Conservation (phyloP, 2,888 invertebrate species). For the Papilio gigon region DNA sequence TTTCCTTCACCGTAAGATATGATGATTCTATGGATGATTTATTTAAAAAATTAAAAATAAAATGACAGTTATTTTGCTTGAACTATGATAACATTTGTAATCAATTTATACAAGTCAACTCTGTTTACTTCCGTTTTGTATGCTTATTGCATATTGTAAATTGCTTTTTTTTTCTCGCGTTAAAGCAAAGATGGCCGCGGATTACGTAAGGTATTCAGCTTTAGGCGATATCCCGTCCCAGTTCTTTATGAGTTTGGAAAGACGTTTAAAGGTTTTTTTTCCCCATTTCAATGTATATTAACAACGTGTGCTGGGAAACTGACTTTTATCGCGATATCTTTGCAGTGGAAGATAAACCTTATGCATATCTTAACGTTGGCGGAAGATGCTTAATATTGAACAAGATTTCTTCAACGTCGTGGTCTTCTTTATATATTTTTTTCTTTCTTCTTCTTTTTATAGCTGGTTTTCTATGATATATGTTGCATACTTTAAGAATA, state of each 20-base stretch:
- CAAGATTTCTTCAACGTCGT: no score
- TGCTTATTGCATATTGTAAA: slow-evolving; percentile 49
- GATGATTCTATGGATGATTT: no score
- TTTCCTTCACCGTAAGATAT: no score
- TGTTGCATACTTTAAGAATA: neutral
- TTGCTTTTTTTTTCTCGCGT: slow-evolving; percentile 60
- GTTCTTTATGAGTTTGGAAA: slow-evolving; percentile 50
- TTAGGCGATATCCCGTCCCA: slow-evolving; percentile 58
- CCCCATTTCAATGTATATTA: slow-evolving; percentile 51
- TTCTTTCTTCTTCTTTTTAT: neutral
- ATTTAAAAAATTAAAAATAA: no score
- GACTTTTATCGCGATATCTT: slow-evolving; percentile 28
- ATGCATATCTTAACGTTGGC: slow-evolving; percentile 11
- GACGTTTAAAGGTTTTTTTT: slow-evolving; percentile 52
- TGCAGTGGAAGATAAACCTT: slow-evolving; percentile 19
- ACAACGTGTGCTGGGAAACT: slow-evolving; percentile 38
- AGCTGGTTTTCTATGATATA: neutral
- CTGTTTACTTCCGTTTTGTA: no score
- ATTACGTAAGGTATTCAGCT: slow-evolving; percentile 67
- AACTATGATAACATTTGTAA: no score
- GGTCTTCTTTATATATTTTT: no score
- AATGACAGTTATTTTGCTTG: no score
- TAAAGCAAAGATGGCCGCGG: slow-evolving; percentile 52
- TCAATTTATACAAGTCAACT: no score
- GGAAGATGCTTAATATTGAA: neutral